These are phyloP conservation scores for Cecropterus lyciades DNA, from an alignment of 1,140 invertebrate genomes.

Conservation along the genomic window DNA sequence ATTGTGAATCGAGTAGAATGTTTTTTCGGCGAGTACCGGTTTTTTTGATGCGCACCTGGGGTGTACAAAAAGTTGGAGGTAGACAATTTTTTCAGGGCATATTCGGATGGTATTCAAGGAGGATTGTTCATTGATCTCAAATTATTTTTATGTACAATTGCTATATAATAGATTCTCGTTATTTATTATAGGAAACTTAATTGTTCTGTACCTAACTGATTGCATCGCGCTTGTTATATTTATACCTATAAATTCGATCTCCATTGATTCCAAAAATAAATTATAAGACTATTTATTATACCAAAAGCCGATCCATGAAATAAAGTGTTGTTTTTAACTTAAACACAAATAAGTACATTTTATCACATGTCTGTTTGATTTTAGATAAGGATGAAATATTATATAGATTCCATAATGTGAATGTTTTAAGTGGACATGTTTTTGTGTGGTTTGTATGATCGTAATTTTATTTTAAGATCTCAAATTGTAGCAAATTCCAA, in stretches of 20 bases:
- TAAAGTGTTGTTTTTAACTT: slow-evolving; percentile 10
- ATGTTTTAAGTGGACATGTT: slow-evolving; percentile 21
- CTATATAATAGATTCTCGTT: slow-evolving; percentile 63
- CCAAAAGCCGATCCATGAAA: slow-evolving; percentile 20
- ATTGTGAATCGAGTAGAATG: slow-evolving; percentile 43
- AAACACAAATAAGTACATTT: slow-evolving; percentile 16
- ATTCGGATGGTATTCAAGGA: slow-evolving; percentile 41
- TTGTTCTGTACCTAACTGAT: slow-evolving; percentile 41
- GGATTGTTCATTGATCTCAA: slow-evolving; percentile 79
- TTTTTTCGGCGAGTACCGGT: slow-evolving; percentile 41
- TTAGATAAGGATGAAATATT: slow-evolving; percentile 8
- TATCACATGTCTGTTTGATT: slow-evolving; percentile 9
- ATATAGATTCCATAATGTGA: slow-evolving; percentile 25
- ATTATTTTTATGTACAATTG: slow-evolving; percentile 76
- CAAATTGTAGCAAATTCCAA: slow-evolving; percentile 65
- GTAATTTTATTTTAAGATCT: slow-evolving; percentile 64
- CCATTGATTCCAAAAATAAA: slow-evolving; percentile 63
- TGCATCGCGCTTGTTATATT: slow-evolving; percentile 19
- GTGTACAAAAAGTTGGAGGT: slow-evolving; percentile 36
- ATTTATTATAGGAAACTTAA: slow-evolving; percentile 62
- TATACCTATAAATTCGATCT: slow-evolving; percentile 60
- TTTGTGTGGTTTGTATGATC: slow-evolving; percentile 42
- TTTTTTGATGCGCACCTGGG: slow-evolving; percentile 68
- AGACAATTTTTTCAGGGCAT: slow-evolving; percentile 41
- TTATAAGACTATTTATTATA: slow-evolving; percentile 48